Percentiles rank a stretch among this genome's conserved stretches.
Conservation (phyloP, 2,797 vertebrate species). For the Sarcophilus harrisii region DNA sequence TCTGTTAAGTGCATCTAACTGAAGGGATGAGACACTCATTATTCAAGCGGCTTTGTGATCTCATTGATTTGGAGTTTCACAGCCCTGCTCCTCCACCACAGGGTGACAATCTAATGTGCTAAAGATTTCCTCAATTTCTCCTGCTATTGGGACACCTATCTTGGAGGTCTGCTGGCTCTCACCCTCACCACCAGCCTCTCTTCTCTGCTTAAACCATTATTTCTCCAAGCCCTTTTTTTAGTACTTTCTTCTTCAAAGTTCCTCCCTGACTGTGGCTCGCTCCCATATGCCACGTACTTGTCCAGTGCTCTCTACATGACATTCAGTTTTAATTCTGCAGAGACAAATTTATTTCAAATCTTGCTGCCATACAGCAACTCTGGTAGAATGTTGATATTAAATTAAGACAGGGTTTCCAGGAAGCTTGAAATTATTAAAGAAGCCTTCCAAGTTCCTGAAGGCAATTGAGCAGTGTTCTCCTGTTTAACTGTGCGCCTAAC, state of each 20-base stretch:
- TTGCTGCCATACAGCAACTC: background rate
- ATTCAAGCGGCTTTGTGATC: background rate
- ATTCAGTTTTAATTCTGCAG: background rate
- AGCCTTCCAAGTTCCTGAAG: background rate
- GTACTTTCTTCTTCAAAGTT: background rate
- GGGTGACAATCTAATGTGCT: no score
- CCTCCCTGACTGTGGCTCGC: background rate
- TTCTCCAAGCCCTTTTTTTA: background rate
- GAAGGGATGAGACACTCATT: background rate
- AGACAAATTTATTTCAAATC: background rate
- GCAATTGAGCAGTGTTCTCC: background rate
- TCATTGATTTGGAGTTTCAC: background rate
- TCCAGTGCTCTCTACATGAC: background rate
- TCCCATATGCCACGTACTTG: background rate
- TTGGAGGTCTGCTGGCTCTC: no score
- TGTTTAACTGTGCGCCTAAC: background rate
- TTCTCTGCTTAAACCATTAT: background rate
- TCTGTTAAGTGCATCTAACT: background rate
- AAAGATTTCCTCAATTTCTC: background rate
- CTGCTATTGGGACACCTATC: background rate
- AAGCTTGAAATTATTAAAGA: background rate
- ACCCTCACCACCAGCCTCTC: background rate
- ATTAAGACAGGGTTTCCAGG: background rate
- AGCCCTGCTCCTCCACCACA: background rate
- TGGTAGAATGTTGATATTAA: background rate